Evolutionary conservation across 2,888 invertebrate genomes (phyloP).

Genomic region (Koerneria pararmatus): DNA sequence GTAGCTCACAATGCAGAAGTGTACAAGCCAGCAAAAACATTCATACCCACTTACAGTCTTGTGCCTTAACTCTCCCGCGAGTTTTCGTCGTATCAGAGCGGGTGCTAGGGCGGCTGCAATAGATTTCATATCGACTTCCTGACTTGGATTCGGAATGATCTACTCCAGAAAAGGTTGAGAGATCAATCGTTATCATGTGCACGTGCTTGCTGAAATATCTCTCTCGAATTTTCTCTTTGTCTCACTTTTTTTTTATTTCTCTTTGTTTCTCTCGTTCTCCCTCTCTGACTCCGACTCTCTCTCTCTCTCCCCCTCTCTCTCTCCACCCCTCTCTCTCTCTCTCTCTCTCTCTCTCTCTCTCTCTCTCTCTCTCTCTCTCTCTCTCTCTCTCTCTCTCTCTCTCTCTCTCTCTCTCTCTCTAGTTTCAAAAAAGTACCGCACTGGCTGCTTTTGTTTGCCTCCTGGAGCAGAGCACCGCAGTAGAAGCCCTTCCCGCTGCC

Average conservation of each 20-base stretch:
- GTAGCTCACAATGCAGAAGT: too few species aligned
- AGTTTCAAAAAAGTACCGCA: too few species aligned
- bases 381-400: slow-evolving; percentile 2
- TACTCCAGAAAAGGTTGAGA: too few species aligned
- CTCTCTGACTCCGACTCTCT: not conserved
- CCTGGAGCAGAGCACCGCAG: too few species aligned
- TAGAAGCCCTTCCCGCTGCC: too few species aligned
- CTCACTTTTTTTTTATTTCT: not conserved
- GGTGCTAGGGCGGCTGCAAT: not conserved
- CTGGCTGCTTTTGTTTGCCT: too few species aligned
- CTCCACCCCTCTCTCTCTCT: not conserved
- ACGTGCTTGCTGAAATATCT: not conserved
- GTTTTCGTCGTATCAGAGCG: not conserved
- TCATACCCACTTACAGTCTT: not conserved
- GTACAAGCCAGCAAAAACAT: not conserved
- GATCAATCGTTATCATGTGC: too few species aligned
- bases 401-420: not conserved
- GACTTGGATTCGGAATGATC: too few species aligned
- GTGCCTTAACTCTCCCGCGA: not conserved
- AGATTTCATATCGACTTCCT: not conserved
- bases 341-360: slow-evolving; percentile 2
- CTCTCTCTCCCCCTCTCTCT: not conserved
- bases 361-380: not conserved
- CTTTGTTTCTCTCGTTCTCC: not conserved
- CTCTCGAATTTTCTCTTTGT: slow-evolving; percentile 11